phyloP scores from a whole-genome alignment of 2,113 vertebrate genomes.

The Laterallus jamaicensis region DNA sequence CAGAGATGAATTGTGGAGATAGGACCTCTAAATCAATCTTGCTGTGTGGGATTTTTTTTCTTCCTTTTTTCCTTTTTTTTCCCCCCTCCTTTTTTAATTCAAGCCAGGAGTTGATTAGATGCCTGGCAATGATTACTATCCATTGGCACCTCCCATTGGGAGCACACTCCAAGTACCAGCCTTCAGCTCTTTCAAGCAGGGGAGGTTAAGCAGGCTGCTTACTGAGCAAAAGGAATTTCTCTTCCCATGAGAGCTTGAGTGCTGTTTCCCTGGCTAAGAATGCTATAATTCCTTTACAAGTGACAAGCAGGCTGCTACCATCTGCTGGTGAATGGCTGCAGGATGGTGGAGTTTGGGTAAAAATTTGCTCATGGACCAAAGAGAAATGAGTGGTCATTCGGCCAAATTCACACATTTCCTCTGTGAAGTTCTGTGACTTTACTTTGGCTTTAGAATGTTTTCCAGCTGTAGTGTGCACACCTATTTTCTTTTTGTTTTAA shows the following conservation, averaged over 20 bases:
- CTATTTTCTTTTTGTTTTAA: neutral
- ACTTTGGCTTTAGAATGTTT: neutral
- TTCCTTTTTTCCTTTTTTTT: neutral
- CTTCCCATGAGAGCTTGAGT: conserved; percentile 4
- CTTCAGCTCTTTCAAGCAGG: conserved; percentile 31
- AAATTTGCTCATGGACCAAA: neutral
- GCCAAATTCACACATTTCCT: neutral
- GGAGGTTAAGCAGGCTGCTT: conserved; percentile 52
- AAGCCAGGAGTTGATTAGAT: conserved; percentile 29
- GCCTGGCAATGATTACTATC: conserved; percentile 34
- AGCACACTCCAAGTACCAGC: conserved; percentile 19
- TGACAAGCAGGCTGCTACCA: conserved; percentile 34
- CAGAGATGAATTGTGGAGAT: conserved; percentile 48
- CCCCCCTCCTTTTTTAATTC: neutral
- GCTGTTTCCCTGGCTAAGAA: conserved; percentile 10
- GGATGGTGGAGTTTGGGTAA: neutral
- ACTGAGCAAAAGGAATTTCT: conserved; percentile 59
- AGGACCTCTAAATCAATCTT: conserved; percentile 18
- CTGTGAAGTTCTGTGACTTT: neutral
- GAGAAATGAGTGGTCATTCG: neutral
- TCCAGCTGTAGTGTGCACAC: neutral
- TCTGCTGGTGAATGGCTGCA: neutral
- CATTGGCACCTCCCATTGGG: conserved; percentile 33
- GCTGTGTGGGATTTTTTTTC: neutral
- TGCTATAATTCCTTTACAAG: conserved; percentile 32